phyloP scores from a whole-genome alignment of 2,113 vertebrate genomes.

The Microcebus lehilahytsara region DNA sequence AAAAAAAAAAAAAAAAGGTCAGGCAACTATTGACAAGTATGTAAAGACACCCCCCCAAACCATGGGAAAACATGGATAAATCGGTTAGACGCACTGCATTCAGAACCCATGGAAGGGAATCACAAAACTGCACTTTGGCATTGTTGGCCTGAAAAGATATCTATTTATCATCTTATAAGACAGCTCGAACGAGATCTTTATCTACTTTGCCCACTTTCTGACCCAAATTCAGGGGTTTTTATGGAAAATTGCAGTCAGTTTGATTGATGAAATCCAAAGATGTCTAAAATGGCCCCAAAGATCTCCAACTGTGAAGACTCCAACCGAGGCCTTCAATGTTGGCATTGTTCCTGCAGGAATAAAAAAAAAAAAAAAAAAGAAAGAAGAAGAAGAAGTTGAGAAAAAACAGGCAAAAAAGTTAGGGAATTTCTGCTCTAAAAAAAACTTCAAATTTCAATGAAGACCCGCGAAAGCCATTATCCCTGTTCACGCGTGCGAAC shows the following conservation, averaged over 20 bases:
- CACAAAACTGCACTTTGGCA: constrained; percentile 89
- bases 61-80: constrained; percentile 89
- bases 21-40: constrained; percentile 84
- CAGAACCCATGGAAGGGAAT: constrained; percentile 86
- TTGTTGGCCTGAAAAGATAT: constrained; percentile 96
- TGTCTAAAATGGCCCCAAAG: constrained; percentile 98
- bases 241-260: constrained; percentile 99
- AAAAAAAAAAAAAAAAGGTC: constrained; percentile 76
- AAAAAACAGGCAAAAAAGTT: constrained; percentile 94
- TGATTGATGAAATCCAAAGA: constrained; percentile 99
- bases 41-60: constrained; percentile 84
- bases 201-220: constrained; percentile 97
- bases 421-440: constrained; percentile 95
- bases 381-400: constrained; percentile 91
- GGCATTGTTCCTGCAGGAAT: constrained; percentile 93
- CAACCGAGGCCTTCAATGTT: constrained; percentile 98
- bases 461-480: constrained; percentile 88
- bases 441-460: constrained; percentile 88
- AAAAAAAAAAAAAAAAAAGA: constrained; percentile 83
- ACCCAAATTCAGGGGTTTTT: constrained; percentile 99
- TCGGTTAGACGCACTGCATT: constrained; percentile 88
- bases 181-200: constrained; percentile 98
- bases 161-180: constrained; percentile 99
- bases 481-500: constrained; percentile 90
- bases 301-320: constrained; percentile 99